Percentiles rank a stretch among this genome's conserved stretches.
Evolutionary conservation across 2,797 vertebrate species (phyloP).

Genomic region (Pagetopsis macropterus): DNA sequence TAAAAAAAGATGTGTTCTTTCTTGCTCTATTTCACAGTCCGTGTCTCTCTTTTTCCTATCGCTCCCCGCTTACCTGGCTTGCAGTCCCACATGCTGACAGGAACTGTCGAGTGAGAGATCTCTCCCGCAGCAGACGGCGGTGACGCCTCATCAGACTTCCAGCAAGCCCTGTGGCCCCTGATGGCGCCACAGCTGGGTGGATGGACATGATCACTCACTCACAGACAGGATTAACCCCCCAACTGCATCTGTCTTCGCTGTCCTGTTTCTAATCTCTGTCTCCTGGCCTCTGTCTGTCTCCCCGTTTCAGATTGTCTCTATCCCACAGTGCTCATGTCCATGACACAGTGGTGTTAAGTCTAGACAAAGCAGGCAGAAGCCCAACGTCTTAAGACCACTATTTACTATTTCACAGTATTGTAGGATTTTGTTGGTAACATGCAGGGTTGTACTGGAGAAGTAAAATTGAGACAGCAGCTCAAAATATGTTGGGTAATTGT

Average conservation of each 20-base stretch:
- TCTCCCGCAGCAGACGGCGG: conserved; percentile 72
- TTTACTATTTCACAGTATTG: conserved; percentile 48
- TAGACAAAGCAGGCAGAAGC: conserved; percentile 58
- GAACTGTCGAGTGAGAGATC: conserved; percentile 73
- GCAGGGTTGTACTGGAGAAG: conserved; percentile 20
- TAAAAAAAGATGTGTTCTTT: conserved; percentile 31
- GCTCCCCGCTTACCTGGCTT: conserved; percentile 55
- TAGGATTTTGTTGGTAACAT: conserved; percentile 27
- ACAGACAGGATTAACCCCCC: conserved; percentile 82
- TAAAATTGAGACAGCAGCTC: background rate
- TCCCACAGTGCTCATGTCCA: conserved; percentile 68
- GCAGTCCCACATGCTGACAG: conserved; percentile 64
- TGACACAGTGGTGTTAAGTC: conserved; percentile 69
- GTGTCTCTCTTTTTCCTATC: conserved; percentile 16
- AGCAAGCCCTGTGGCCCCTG: conserved; percentile 79
- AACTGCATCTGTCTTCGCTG: conserved; percentile 76
- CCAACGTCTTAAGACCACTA: conserved; percentile 54
- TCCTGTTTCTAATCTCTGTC: conserved; percentile 79
- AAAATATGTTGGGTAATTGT: conserved; percentile 22
- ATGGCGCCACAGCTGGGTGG: conserved; percentile 81
- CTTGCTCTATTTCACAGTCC: background rate
- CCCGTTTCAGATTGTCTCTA: conserved; percentile 63
- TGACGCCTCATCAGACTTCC: conserved; percentile 84
- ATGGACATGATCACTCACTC: conserved; percentile 84
- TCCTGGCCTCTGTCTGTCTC: conserved; percentile 74